Conservation (phyloP, 2,888 invertebrate species). For the Blera fallax region DNA sequence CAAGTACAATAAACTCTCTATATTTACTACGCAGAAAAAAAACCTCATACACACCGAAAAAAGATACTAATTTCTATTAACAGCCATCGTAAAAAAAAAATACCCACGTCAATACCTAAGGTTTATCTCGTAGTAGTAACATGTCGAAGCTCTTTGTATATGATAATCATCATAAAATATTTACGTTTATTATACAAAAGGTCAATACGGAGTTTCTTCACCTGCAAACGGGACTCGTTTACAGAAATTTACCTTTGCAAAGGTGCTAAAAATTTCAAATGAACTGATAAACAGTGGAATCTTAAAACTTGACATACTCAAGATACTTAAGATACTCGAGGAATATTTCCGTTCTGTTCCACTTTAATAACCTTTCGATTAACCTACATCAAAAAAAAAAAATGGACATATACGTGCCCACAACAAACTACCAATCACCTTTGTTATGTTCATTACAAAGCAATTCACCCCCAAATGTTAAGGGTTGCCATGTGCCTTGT, state of each 20-base stretch:
- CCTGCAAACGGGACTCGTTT: constrained; percentile 21
- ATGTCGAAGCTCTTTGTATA: neutral
- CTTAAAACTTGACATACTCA: neutral
- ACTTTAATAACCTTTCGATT: constrained; percentile 29
- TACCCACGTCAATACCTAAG: neutral
- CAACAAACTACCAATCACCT: neutral
- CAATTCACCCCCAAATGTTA: neutral
- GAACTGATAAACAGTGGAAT: neutral
- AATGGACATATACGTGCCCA: neutral
- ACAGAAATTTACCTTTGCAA: neutral
- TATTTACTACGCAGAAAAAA: neutral
- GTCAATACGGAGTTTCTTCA: constrained; percentile 45
- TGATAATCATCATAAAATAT: constrained; percentile 14
- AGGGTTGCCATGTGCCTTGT: constrained; percentile 1
- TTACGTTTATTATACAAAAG: constrained; percentile 30
- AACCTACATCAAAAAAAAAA: constrained; percentile 34
- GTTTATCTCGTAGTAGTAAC: neutral
- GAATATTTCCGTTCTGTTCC: constrained; percentile 10
- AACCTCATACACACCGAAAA: neutral
- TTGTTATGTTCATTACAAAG: constrained; percentile 4
- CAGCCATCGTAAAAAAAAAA: neutral
- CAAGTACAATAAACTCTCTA: neutral
- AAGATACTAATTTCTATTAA: constrained; percentile 29
- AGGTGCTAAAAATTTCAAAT: constrained; percentile 7
- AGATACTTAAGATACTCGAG: constrained; percentile 8